phyloP scores from a whole-genome alignment of 2,888 invertebrate genomes.

The Cancer borealis region DNA sequence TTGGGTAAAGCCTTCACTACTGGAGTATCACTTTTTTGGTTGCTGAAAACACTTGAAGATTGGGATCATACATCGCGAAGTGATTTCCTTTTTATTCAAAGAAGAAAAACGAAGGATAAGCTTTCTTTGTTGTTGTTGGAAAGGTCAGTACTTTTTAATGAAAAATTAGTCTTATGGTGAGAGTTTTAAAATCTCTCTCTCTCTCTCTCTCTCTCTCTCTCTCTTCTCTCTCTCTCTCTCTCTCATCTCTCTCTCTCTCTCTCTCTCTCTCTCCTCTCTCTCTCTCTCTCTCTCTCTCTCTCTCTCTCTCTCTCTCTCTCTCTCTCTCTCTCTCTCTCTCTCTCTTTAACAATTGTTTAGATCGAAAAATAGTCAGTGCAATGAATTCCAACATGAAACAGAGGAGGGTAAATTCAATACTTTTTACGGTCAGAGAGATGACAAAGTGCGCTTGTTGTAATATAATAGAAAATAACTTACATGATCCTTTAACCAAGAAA shows the following conservation, averaged over 20 bases:
- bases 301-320: constrained; percentile 52
- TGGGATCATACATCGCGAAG: too few relatives aligned
- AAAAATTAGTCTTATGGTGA: neutral
- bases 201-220: too few relatives aligned
- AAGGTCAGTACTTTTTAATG: neutral
- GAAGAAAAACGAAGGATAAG: neutral
- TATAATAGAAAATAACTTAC: neutral
- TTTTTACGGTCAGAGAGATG: neutral
- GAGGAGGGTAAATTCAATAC: neutral
- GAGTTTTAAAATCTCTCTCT: too few relatives aligned
- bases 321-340: too few relatives aligned
- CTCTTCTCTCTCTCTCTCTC: too few relatives aligned
- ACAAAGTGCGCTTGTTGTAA: neutral
- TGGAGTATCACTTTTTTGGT: too few relatives aligned
- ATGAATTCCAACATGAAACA: neutral
- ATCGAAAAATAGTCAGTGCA: neutral
- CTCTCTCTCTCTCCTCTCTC: constrained; percentile 38
- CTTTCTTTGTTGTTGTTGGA: neutral
- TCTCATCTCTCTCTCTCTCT: too few relatives aligned
- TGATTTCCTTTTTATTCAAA: too few relatives aligned
- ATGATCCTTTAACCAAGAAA: neutral
- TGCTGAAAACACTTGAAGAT: too few relatives aligned
- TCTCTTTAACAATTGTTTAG: neutral
- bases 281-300: constrained; percentile 55
- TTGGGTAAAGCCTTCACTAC: too few relatives aligned